These are phyloP conservation scores for Sorex fumeus DNA, from an alignment of 2,113 vertebrate genomes.

Conservation along the genomic window DNA sequence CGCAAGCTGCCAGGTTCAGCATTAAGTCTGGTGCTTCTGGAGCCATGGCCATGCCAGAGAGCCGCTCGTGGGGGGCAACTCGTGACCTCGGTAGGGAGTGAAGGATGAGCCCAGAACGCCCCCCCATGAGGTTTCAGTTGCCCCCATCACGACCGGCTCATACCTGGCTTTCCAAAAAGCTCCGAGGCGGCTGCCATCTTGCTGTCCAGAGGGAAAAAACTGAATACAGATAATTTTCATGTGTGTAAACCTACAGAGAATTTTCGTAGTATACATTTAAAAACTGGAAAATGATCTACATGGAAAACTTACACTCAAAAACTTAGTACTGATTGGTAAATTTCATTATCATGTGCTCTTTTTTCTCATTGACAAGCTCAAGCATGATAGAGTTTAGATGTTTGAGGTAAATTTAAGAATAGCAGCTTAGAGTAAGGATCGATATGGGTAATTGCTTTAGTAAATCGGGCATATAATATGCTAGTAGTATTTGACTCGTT, in stretches of 20 bases:
- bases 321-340: not conserved
- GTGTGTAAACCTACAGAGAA: slow-evolving; percentile 20
- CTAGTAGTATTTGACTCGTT: slow-evolving; percentile 38
- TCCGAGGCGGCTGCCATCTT: no score
- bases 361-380: not conserved
- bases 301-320: slow-evolving; percentile 18
- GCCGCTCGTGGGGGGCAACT: no score
- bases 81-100: no score
- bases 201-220: no score
- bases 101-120: no score
- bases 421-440: not conserved
- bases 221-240: slow-evolving; percentile 44
- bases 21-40: no score
- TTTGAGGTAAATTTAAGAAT: slow-evolving; percentile 12
- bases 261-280: not conserved
- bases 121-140: no score
- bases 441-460: slow-evolving; percentile 10
- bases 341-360: not conserved
- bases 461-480: not conserved
- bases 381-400: not conserved
- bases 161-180: no score
- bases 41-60: no score
- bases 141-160: no score
- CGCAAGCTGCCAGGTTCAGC: no score
- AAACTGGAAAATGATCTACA: slow-evolving; percentile 11